Percentiles rank a stretch among this genome's conserved stretches.
Evolutionary conservation across 2,888 invertebrate genomes (phyloP).

Genomic region (Mythimna vitellina): DNA sequence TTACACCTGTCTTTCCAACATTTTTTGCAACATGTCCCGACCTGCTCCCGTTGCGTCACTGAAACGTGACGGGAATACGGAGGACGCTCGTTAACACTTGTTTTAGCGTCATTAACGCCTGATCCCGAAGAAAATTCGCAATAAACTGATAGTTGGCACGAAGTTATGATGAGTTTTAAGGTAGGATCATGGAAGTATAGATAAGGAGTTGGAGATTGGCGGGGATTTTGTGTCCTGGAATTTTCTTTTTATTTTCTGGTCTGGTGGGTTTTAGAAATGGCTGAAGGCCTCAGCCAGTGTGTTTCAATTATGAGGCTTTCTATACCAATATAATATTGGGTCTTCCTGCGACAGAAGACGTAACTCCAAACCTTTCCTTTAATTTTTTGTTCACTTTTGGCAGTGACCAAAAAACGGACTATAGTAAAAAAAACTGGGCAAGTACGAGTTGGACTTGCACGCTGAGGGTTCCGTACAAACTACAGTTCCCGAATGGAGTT

Average conservation of each 20-base stretch:
- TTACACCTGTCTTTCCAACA: constrained; percentile 44
- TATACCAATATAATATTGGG: too few species aligned
- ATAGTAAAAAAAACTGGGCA: too few species aligned
- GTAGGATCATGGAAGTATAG: neutral
- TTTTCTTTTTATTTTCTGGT: neutral
- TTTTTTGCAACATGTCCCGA: constrained; percentile 51
- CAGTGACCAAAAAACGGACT: too few species aligned
- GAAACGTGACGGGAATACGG: constrained; percentile 65
- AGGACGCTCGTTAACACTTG: constrained; percentile 65
- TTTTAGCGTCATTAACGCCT: constrained; percentile 66
- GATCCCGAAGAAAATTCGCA: constrained; percentile 52
- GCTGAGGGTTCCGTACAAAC: too few species aligned
- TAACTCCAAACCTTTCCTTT: too few species aligned
- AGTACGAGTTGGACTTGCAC: too few species aligned
- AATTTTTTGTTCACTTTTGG: too few species aligned
- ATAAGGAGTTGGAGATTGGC: neutral
- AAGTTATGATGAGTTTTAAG: constrained; percentile 54
- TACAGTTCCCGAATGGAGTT: too few species aligned
- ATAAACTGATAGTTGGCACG: constrained; percentile 47
- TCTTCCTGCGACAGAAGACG: too few species aligned
- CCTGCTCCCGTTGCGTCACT: constrained; percentile 48
- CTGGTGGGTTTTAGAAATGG: neutral
- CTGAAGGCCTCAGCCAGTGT: neutral
- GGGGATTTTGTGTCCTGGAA: neutral
- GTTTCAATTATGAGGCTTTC: neutral